Evolutionary conservation across 1,140 invertebrate species (phyloP), one percentile per base, ranked within the genome.

Genomic region (Pemphigus obesinymphae): DNA sequence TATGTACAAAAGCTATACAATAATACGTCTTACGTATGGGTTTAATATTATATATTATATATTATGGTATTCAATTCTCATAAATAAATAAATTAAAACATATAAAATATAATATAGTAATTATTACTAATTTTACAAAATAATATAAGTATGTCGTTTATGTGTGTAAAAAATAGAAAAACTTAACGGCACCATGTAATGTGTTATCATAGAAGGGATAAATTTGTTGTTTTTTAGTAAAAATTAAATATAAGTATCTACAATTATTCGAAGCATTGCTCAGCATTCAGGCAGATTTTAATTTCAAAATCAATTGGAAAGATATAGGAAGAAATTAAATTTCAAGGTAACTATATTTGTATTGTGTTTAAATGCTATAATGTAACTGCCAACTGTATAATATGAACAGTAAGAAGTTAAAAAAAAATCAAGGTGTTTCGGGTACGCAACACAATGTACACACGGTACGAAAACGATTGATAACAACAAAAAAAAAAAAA

Each of bases 141-240:
- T 10, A 34, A 29, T n/a, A n/a, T 31, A 66, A 10, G 2, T 63
- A 37, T 4, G 2, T 66, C 20, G 20, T 37, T 66, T 6, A 66
- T 20, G 34, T 66, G 61, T 66, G n/a, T n/a, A n/a, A 66, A 66
- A n/a, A 61, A 66, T 66, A 66, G 61, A 66, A 37, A 34, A 37
- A 20, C 13, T 66, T 34, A 37, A 37, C 31, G 8, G 17, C n/a
- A n/a, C n/a, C n/a, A n/a, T n/a, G n/a, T n/a, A n/a, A n/a, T n/a
- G n/a, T n/a, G n/a, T n/a, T n/a, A n/a, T n/a, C n/a, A n/a, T n/a
- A n/a, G n/a, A n/a, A n/a, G n/a, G n/a, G n/a, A n/a, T n/a, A n/a
- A n/a, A n/a, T n/a, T n/a, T n/a, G n/a, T n/a, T n/a, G n/a, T n/a
- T n/a, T n/a, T n/a, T n/a, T n/a, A n/a, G n/a, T n/a, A n/a, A n/a